Evolutionary conservation across 2,797 vertebrate species (phyloP).

Genomic region (Lemur catta): DNA sequence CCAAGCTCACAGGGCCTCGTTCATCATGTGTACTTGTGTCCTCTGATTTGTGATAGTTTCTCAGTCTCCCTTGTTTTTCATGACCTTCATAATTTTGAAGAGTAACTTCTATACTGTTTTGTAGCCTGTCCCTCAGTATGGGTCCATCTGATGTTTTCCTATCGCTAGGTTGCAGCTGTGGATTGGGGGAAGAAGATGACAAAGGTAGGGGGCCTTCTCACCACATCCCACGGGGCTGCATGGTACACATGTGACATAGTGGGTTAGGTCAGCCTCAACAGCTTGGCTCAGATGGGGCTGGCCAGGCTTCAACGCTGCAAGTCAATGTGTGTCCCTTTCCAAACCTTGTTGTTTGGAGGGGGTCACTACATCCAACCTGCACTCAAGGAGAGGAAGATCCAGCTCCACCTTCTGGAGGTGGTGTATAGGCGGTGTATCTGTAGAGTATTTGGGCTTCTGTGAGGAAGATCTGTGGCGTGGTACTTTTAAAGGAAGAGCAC

Average conservation of each 20-base stretch:
- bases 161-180: neutral
- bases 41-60: neutral
- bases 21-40: neutral
- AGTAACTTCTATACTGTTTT: rapidly evolving
- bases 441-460: neutral
- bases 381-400: neutral
- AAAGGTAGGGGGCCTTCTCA: no score
- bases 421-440: no score
- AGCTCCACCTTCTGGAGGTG: neutral
- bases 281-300: rapidly evolving
- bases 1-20: neutral
- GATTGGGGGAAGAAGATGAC: neutral
- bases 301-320: rapidly evolving
- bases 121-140: rapidly evolving
- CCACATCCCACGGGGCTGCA: neutral
- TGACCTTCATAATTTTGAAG: neutral
- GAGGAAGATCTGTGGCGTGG: neutral
- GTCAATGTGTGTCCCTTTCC: neutral
- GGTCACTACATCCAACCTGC: neutral
- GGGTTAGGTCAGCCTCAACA: neutral
- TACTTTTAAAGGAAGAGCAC: neutral
- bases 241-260: rapidly evolving
- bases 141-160: neutral
- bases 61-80: neutral
- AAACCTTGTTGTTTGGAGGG: neutral